Base-by-base conservation (phyloP, 2,113 vertebrate genomes). In the Boulengeromyrus knoepffleri region DNA sequence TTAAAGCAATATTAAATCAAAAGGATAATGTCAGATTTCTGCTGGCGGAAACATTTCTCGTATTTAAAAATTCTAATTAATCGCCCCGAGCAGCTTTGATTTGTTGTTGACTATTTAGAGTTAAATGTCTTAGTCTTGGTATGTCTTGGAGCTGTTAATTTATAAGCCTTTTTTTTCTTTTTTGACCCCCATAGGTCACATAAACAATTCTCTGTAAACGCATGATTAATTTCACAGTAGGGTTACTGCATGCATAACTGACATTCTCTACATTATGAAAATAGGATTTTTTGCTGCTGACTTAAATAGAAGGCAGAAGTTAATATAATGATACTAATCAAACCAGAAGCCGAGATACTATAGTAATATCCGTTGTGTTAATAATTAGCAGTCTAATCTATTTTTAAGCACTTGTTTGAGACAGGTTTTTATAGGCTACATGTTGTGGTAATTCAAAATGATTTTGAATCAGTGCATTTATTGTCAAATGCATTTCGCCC, bases 211-310 rank as follows among this genome's bases (percentile, higher is more conserved):
- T 94, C 95, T 95, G 94, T 95, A 93, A 95, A 95, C 94, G 95
- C 95, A 92, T 95, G 95, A 96, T 96, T 96, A 95, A 95, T 96
- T 96, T 95, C 96, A 95, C 95, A 94, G 95, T 93, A 93, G 95
- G 93, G 91, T 92, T 92, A 94, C 91, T 89, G 91, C 90, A 53
- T 89, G 89, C 89, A 87, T 89, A 87, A 66, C 91, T 90, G 89
- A 89, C 85, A 85, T 87, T 92, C 91, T 90, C 92, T 94, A 93
- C 92, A 93, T 95, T 92, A 93, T 92, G 93, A 91, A 95, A 92
- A 93, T 91, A 93, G 93, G 91, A 94, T 93, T 94, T 93, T 93
- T 93, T 94, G 93, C 93, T 42, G 31, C 39, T 52, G 46, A 83
- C 77, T 83, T 45, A 31, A 52, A 84, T 74, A 84, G 36, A 24